A percentile compares a stretch with the other conserved stretches of the same genome.
Conservation (phyloP, 1,140 invertebrate species). For the Bursaphelenchus mucronatus region DNA sequence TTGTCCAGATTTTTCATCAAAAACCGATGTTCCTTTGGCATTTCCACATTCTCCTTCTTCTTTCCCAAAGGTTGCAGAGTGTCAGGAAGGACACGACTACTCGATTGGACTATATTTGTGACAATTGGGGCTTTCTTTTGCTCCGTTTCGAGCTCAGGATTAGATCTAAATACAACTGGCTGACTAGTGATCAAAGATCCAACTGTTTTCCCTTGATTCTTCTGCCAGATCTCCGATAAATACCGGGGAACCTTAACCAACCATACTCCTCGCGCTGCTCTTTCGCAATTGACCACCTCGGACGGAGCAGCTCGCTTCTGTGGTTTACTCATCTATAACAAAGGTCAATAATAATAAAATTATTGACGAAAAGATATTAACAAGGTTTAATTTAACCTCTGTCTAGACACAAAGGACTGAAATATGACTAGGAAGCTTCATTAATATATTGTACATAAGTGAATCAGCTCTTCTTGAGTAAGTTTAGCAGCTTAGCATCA, state of each 20-base stretch:
- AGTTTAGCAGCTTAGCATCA: constrained; percentile 20
- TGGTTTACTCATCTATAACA: background rate
- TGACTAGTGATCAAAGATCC: constrained; percentile 32
- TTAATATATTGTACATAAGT: background rate
- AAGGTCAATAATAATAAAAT: background rate
- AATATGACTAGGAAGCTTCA: background rate
- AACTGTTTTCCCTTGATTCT: constrained; percentile 48
- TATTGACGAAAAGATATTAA: background rate
- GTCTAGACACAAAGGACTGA: background rate
- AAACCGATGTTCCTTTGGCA: constrained; percentile 50
- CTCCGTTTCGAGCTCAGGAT: constrained; percentile 6
- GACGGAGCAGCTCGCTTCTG: background rate
- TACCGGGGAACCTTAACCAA: constrained; percentile 54
- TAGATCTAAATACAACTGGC: constrained; percentile 8
- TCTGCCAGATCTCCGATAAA: constrained; percentile 51
- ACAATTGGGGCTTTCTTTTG: background rate
- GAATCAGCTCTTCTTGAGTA: constrained; percentile 10
- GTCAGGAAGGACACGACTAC: background rate
- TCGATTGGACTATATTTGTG: constrained; percentile 13
- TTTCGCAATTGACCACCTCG: constrained; percentile 43
- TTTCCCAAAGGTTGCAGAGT: constrained; percentile 28
- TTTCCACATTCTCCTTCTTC: constrained; percentile 12
- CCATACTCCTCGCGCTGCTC: constrained; percentile 48
- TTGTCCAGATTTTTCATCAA: constrained; percentile 41
- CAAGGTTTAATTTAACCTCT: background rate